These are phyloP conservation scores for Eulimnadia texana DNA, from an alignment of 1,140 invertebrate genomes.

Conservation along the genomic window DNA sequence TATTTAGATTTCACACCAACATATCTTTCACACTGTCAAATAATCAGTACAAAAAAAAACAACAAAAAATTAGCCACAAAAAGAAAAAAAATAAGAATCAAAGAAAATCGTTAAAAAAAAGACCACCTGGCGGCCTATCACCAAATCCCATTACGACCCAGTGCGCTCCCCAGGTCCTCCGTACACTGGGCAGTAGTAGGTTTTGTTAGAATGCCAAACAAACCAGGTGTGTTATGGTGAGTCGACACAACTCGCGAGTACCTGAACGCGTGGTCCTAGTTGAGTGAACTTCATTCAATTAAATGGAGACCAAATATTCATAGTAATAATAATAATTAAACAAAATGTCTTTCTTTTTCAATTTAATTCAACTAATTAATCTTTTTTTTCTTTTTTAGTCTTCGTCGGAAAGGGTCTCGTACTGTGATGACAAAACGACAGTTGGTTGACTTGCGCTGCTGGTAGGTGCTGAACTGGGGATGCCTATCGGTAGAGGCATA, in stretches of 20 bases:
- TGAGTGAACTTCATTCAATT: background rate
- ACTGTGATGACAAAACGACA: slow-evolving; percentile 64
- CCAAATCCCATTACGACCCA: background rate
- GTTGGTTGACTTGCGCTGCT: slow-evolving; percentile 35
- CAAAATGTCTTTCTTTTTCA: background rate
- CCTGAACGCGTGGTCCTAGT: background rate
- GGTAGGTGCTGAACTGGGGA: slow-evolving; percentile 7
- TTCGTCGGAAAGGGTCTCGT: slow-evolving; percentile 74
- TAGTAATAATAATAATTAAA: background rate
- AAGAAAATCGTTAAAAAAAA: background rate
- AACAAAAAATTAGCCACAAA: background rate
- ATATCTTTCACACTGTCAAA: background rate
- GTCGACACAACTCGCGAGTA: background rate
- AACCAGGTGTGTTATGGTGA: no score
- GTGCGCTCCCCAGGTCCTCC: no score
- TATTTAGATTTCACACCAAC: no score
- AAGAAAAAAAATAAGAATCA: background rate
- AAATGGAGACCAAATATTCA: no score
- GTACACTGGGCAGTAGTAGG: no score
- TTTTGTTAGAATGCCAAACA: no score
- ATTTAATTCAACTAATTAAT: background rate
- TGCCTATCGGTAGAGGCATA: slow-evolving; percentile 16
- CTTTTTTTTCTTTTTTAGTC: slow-evolving; percentile 36
- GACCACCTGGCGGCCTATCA: background rate
- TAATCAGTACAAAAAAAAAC: background rate